Evolutionary conservation across 2,113 vertebrate genomes (phyloP).

Genomic region (Chloroceryle aenea): DNA sequence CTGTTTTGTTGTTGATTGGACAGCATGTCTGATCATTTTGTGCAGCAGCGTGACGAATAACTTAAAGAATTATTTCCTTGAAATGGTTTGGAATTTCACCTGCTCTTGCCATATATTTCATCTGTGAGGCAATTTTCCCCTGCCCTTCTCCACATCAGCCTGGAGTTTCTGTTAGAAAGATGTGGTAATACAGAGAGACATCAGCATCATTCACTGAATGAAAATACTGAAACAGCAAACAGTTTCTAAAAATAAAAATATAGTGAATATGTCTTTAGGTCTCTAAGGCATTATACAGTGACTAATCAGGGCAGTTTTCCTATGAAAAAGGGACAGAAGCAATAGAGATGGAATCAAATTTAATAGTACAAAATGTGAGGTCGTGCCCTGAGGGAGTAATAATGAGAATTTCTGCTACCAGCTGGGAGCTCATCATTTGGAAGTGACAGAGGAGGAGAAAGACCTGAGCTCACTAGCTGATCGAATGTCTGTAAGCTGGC

Average conservation of each 20-base stretch:
- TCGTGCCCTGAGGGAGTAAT: slow-evolving; percentile 63
- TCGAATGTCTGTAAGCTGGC: slow-evolving; percentile 60
- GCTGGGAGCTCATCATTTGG: slow-evolving; percentile 68
- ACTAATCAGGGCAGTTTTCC: slow-evolving; percentile 61
- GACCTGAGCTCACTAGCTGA: not conserved
- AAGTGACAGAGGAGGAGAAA: slow-evolving; percentile 69
- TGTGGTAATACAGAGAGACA: slow-evolving; percentile 60
- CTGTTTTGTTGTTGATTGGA: slow-evolving; percentile 25
- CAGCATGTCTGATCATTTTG: not conserved
- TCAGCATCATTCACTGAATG: slow-evolving; percentile 64
- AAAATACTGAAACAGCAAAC: slow-evolving; percentile 62
- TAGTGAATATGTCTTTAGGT: slow-evolving; percentile 58
- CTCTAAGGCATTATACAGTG: slow-evolving; percentile 46
- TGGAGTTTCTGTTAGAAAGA: slow-evolving; percentile 45
- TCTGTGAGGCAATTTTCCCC: slow-evolving; percentile 36
- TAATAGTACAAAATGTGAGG: slow-evolving; percentile 61
- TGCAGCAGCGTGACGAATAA: slow-evolving; percentile 31
- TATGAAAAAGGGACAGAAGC: slow-evolving; percentile 47
- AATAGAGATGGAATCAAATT: slow-evolving; percentile 66
- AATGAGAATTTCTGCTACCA: slow-evolving; percentile 70
- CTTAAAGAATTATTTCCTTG: slow-evolving; percentile 35
- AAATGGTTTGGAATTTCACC: slow-evolving; percentile 29
- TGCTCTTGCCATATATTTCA: slow-evolving; percentile 27
- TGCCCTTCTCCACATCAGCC: slow-evolving; percentile 21
- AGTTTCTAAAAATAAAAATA: slow-evolving; percentile 69